These are phyloP conservation scores for Chroicocephalus ridibundus DNA, from an alignment of 2,113 vertebrate genomes.

Conservation along the genomic window DNA sequence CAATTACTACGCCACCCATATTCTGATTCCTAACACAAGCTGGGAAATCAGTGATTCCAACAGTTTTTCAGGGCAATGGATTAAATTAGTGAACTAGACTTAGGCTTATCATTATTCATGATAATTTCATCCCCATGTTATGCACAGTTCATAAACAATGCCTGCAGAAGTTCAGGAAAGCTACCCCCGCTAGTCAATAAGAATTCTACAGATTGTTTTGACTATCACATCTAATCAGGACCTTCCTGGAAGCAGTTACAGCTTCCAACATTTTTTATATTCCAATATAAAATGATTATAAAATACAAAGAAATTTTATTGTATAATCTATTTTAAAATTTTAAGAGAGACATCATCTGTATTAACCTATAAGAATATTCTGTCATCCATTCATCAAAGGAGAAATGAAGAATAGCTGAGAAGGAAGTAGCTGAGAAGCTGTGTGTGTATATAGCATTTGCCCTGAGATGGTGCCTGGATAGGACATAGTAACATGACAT, in stretches of 20 bases:
- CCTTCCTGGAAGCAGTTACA: not conserved
- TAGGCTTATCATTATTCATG: not conserved
- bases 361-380: not conserved
- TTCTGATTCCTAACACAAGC: not conserved
- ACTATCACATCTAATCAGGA: not conserved
- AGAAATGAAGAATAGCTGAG: not conserved
- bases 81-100: not conserved
- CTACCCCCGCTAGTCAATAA: fast-evolving
- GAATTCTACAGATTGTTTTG: not conserved
- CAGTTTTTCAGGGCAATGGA: not conserved
- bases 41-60: not conserved
- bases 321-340: not conserved
- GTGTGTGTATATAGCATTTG: not conserved
- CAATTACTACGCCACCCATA: not conserved
- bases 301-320: not conserved
- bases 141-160: not conserved
- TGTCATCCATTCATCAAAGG: not conserved
- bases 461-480: not conserved
- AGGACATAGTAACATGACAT: not conserved
- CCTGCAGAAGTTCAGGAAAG: not conserved
- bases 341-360: not conserved
- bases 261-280: not conserved
- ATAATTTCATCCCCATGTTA: not conserved
- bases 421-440: not conserved
- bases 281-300: not conserved